Conservation (phyloP, 2,797 vertebrate species). For the Luscinia luscinia region DNA sequence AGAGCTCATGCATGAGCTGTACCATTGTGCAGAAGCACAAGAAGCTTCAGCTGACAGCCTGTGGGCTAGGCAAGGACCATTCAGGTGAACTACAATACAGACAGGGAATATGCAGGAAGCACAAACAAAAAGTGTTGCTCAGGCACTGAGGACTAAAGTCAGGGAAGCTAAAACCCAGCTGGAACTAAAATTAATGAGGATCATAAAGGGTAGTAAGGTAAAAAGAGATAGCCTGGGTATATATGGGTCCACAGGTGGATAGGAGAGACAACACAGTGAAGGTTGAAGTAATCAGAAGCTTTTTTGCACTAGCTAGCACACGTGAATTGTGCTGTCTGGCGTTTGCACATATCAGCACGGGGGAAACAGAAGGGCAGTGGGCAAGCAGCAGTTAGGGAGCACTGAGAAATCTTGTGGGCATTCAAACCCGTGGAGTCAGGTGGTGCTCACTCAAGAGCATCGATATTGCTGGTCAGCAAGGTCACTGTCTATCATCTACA, state of each 20-base stretch:
- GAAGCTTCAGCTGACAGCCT: neutral
- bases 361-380: neutral
- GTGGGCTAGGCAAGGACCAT: neutral
- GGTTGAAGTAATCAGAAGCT: neutral
- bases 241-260: neutral
- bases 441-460: neutral
- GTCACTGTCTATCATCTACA: neutral
- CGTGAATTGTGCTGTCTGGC: accelerated
- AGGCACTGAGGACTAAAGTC: neutral
- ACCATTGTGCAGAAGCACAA: neutral
- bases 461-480: neutral
- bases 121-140: neutral
- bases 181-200: neutral
- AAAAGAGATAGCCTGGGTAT: neutral
- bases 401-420: accelerated
- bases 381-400: neutral
- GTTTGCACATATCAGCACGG: accelerated
- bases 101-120: neutral
- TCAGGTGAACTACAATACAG: neutral
- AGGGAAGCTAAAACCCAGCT: neutral
- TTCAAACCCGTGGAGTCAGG: neutral
- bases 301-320: neutral
- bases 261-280: neutral
- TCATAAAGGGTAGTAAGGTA: neutral
- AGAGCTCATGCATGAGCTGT: neutral